Evolutionary conservation across 2,888 invertebrate genomes (phyloP).

Genomic region (Bursaphelenchus okinawaensis): DNA sequence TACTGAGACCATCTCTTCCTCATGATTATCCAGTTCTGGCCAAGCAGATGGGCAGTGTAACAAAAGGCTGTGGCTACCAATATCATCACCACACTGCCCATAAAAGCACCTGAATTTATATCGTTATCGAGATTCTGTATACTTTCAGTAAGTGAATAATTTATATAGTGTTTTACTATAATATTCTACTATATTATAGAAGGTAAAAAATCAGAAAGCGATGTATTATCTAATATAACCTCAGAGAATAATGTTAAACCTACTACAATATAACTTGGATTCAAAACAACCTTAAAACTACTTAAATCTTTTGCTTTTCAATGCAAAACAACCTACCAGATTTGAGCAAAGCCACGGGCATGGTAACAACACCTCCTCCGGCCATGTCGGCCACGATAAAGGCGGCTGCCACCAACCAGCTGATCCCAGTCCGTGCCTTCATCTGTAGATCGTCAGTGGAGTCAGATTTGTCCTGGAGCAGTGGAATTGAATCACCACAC

Average conservation of each 20-base stretch:
- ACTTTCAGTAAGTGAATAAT: too few relatives aligned
- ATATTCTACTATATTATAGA: too few relatives aligned
- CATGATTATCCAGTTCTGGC: slow-evolving; percentile 53
- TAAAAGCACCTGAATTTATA: slow-evolving; percentile 21
- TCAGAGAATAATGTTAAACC: too few relatives aligned
- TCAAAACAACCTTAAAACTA: not conserved
- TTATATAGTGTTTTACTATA: too few relatives aligned
- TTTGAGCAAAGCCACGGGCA: slow-evolving; percentile 52
- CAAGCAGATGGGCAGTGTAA: slow-evolving; percentile 54
- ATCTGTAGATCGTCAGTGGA: not conserved
- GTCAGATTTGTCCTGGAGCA: not conserved
- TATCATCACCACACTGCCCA: slow-evolving; percentile 27
- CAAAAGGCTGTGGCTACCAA: slow-evolving; percentile 39
- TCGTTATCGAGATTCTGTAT: too few relatives aligned
- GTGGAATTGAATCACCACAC: not conserved
- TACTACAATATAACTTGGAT: too few relatives aligned
- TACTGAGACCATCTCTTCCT: slow-evolving; percentile 38
- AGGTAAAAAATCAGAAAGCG: too few relatives aligned
- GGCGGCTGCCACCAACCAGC: slow-evolving; percentile 25
- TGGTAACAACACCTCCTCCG: slow-evolving; percentile 56
- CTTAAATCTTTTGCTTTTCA: not conserved
- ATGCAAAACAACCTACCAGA: slow-evolving; percentile 30
- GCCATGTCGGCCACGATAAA: slow-evolving; percentile 55
- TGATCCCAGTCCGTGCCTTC: slow-evolving; percentile 11
- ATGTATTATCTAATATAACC: too few relatives aligned